phyloP scores from a whole-genome alignment of 2,888 invertebrate species.

The Scelioninae gen. 2 region DNA sequence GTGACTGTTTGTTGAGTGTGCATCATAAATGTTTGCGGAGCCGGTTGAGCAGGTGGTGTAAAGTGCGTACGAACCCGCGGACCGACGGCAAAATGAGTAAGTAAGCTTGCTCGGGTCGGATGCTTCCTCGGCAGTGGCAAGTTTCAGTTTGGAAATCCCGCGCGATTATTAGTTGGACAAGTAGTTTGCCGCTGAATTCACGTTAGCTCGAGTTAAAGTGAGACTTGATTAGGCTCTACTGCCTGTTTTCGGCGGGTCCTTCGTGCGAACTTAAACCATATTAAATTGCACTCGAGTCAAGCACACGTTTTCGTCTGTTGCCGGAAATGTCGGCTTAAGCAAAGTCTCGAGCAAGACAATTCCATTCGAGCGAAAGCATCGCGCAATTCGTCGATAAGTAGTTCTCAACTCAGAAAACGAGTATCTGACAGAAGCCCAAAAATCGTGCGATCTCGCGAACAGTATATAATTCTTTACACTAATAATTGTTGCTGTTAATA shows the following conservation, averaged over 20 bases:
- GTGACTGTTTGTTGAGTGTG: constrained; percentile 25
- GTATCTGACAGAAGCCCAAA: no score
- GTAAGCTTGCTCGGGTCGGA: constrained; percentile 33
- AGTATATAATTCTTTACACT: no score
- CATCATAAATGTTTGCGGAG: constrained; percentile 44
- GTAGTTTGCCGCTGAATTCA: constrained; percentile 67
- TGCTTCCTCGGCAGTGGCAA: constrained; percentile 41
- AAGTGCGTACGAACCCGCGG: constrained; percentile 47
- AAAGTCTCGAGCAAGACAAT: constrained; percentile 52
- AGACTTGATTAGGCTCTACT: constrained; percentile 72
- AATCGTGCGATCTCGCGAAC: no score
- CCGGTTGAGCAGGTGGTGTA: constrained; percentile 38
- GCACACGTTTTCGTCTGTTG: constrained; percentile 64
- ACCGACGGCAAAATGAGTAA: constrained; percentile 44
- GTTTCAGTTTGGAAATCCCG: constrained; percentile 70
- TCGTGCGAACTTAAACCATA: constrained; percentile 71
- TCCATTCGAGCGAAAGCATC: constrained; percentile 44
- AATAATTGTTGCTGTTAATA: no score
- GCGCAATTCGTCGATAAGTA: constrained; percentile 48
- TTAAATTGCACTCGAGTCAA: constrained; percentile 74
- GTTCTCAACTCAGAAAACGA: constrained; percentile 43
- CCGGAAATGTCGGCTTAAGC: constrained; percentile 54
- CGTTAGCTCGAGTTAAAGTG: constrained; percentile 67
- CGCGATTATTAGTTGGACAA: constrained; percentile 73
- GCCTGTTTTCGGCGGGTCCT: constrained; percentile 68